phyloP scores from a whole-genome alignment of 2,797 vertebrate genomes.

The Bovichtus variegatus region DNA sequence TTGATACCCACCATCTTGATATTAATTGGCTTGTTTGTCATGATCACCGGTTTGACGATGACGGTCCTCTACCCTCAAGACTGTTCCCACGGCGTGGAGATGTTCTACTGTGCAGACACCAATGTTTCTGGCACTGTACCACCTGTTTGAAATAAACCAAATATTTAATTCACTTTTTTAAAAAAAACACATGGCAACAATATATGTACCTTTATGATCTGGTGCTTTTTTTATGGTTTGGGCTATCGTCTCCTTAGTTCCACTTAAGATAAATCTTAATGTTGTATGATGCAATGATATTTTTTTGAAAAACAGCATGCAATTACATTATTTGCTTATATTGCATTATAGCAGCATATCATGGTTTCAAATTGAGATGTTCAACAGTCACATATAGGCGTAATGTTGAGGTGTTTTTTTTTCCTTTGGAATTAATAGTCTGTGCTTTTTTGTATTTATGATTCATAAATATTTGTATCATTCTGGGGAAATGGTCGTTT shows the following conservation, averaged over 20 bases:
- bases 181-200: background rate
- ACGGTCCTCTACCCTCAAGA: conserved; percentile 87
- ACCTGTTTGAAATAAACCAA: conserved; percentile 47
- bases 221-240: background rate
- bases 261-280: background rate
- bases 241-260: background rate
- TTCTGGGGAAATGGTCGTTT: background rate
- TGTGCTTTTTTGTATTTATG: background rate
- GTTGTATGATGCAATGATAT: background rate
- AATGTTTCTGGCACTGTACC: conserved; percentile 84
- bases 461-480: background rate
- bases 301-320: background rate
- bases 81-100: conserved; percentile 93
- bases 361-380: background rate
- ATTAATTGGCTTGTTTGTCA: conserved; percentile 86
- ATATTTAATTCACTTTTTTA: background rate
- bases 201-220: background rate
- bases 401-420: conserved; percentile 4
- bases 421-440: background rate
- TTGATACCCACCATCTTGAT: conserved; percentile 88
- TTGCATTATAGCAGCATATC: background rate
- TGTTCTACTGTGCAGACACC: conserved; percentile 91
- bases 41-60: conserved; percentile 91
- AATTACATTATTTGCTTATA: background rate
- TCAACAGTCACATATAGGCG: background rate